A percentile compares a stretch with the other conserved stretches of the same genome.
Conservation (phyloP, 1,140 invertebrate species). For the Brevipalpus yothersi region DNA sequence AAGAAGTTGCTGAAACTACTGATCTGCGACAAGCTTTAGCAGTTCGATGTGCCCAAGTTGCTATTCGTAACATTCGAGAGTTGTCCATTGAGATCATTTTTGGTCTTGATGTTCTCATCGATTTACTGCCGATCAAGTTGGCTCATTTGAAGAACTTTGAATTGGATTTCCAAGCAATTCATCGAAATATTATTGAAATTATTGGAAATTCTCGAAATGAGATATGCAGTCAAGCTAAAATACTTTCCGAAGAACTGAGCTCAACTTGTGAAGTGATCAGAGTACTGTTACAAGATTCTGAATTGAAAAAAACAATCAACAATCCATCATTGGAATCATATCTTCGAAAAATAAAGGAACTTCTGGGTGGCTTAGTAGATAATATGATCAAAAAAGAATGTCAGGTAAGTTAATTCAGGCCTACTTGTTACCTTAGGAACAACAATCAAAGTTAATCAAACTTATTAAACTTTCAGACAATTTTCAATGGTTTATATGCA, state of each 20-base stretch:
- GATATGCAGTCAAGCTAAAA: too few relatives aligned
- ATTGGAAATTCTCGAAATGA: too few relatives aligned
- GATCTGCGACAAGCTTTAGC: slow-evolving; percentile 5
- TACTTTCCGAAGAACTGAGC: too few relatives aligned
- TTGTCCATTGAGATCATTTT: slow-evolving; percentile 4
- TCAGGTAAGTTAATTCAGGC: too few relatives aligned
- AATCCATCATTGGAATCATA: slow-evolving; percentile 6
- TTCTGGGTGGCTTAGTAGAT: slow-evolving; percentile 6
- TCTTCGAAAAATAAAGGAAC: slow-evolving; percentile 6
- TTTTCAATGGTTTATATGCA: background rate
- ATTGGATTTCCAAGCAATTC: background rate
- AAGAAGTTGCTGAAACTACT: slow-evolving; percentile 19
- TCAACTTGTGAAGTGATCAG: too few relatives aligned
- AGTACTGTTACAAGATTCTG: background rate
- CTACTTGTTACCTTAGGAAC: too few relatives aligned
- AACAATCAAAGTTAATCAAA: too few relatives aligned
- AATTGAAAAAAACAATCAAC: slow-evolving; percentile 2
- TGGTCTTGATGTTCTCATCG: slow-evolving; percentile 7
- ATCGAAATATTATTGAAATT: background rate
- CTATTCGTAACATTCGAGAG: slow-evolving; percentile 3
- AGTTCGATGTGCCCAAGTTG: slow-evolving; percentile 7
- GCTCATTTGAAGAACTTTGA: background rate
- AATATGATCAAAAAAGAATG: background rate
- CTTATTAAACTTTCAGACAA: too few relatives aligned
- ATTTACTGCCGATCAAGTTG: slow-evolving; percentile 1